phyloP scores from a whole-genome alignment of 2,113 vertebrate genomes.

The Pelobates fuscus region DNA sequence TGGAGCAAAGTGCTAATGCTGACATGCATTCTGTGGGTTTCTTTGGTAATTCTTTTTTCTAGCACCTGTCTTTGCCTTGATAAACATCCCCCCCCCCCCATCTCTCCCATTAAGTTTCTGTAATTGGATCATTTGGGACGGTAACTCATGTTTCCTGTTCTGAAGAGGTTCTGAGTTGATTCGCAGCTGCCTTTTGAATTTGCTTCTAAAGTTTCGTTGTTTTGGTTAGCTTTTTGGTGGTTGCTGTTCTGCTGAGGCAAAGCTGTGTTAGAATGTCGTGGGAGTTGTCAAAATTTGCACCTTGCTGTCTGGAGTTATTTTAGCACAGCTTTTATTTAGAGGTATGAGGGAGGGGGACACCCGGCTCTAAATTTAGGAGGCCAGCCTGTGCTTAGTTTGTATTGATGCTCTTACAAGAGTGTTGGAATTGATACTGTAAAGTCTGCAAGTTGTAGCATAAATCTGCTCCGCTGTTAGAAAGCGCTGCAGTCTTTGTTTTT shows the following conservation, averaged over 20 bases:
- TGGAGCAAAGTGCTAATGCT: too few species aligned
- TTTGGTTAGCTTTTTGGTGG: background rate
- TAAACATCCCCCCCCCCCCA: background rate
- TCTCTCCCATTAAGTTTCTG: background rate
- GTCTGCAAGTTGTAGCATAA: slow-evolving; percentile 25
- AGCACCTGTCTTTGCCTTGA: too few species aligned
- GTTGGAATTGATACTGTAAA: background rate
- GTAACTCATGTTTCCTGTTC: slow-evolving; percentile 3
- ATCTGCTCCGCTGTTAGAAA: background rate
- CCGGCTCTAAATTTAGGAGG: background rate
- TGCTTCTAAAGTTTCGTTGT: background rate
- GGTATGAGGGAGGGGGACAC: background rate
- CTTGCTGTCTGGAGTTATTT: background rate
- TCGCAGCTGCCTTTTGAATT: background rate
- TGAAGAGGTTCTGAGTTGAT: background rate
- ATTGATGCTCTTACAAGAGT: background rate
- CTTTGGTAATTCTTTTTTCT: too few species aligned
- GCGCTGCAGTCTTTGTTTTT: background rate
- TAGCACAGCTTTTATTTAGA: background rate
- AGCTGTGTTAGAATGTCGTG: background rate
- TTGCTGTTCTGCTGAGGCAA: background rate
- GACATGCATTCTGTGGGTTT: too few species aligned
- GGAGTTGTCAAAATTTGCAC: slow-evolving; percentile 10
- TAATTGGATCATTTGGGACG: slow-evolving; percentile 16
- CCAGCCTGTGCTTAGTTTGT: background rate